Base-by-base conservation (phyloP, 2,888 invertebrate genomes). In the Nemotelus pantherinus region DNA sequence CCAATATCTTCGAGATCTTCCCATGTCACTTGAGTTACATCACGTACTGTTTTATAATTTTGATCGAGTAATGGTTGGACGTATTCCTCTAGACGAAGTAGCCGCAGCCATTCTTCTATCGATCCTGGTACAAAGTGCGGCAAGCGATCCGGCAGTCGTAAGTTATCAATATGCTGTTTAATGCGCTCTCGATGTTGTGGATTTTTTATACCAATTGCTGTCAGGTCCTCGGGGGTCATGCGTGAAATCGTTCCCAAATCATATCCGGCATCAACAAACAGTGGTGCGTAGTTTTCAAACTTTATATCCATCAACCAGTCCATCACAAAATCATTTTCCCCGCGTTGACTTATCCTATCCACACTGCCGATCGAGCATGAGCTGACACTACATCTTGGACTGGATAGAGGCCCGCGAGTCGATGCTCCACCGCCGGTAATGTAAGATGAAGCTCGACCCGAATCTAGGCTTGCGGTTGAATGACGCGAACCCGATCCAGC, bases 1-100 rank as follows among this genome's bases (percentile, higher is more conserved):
- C 96, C 95, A 87, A 99, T 97, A 85, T 99, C 99, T 89, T 99
- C 99, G 85, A 99, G 91, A 89, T 99, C 99, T 88, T 99, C 99
- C 98, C 98, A 99, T 79, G 96, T 96, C 76, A 99, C 91, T 85
- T 97, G 96, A 50, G 96, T 95, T 77, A 98, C 95, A 87, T 96
- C 95, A 83, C 97, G 95, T 60, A 99, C 95, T 5, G 95, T 95
- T 84, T 94, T 92, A 88, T 98, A 99, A 76, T 97, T 97, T 88
- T 99, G 98, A 81, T 94, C 94, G 80, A 94, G 92, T 80, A 99
- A 90, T 60, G 95, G 94, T 41, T 94, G 93, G 58, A 94, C 92
- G 86, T 99, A 99, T 87, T 98, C 97, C 84, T 96, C 96, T 80
- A 99, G 90, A 81, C 96, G 92, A 80, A 99, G 89, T 82, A 97